Percentiles rank a stretch among this genome's conserved stretches.
Conservation (phyloP, 2,113 vertebrate species). For the Cyphomyrus plagiostoma region DNA sequence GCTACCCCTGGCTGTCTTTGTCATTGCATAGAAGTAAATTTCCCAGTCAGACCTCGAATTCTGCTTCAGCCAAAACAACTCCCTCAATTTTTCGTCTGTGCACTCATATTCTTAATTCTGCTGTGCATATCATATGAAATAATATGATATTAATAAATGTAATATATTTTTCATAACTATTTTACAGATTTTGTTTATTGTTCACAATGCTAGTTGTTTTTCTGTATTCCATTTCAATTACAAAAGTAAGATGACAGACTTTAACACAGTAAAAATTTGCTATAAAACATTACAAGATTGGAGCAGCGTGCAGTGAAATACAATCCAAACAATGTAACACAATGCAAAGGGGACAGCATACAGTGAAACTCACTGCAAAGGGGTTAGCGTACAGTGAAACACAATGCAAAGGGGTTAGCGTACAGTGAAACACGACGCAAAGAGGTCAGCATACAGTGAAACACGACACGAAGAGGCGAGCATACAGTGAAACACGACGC, state of each 20-base stretch:
- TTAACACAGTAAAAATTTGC: background rate
- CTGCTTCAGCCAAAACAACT: background rate
- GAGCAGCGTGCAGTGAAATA: background rate
- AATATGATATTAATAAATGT: background rate
- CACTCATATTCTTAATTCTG: background rate
- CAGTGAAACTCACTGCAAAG: background rate
- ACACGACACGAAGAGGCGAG: background rate
- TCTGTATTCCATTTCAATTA: background rate
- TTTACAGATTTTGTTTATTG: background rate
- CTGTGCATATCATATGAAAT: background rate
- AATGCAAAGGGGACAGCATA: too few relatives aligned
- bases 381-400: background rate
- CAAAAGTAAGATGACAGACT: background rate
- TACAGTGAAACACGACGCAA: background rate
- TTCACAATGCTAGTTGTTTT: background rate
- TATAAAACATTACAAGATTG: background rate
- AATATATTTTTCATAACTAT: background rate
- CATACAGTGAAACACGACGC: background rate
- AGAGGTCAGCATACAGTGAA: background rate
- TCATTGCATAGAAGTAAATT: background rate
- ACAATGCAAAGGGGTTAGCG: rapidly evolving
- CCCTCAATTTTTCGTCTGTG: background rate
- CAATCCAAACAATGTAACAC: too few relatives aligned
- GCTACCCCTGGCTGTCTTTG: too few relatives aligned
- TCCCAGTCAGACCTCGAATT: background rate